Base-by-base conservation (phyloP, 2,113 vertebrate species). In the Xiphophorus couchianus region DNA sequence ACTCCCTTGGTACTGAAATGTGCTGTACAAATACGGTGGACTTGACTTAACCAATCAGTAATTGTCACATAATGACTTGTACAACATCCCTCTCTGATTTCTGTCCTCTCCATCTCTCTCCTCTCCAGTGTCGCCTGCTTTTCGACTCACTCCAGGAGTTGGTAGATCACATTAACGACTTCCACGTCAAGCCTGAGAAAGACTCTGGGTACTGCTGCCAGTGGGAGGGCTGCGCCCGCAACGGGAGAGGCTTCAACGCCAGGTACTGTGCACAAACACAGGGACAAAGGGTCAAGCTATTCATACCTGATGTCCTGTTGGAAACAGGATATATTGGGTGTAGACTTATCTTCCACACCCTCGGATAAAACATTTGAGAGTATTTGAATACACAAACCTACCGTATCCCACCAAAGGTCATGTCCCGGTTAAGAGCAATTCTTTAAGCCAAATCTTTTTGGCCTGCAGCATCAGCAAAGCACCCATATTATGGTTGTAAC, bases 131-230 rank as follows among this genome's bases (percentile, higher is more conserved):
- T 91, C 96, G 97, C 94, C 96, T 97, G 94, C 95, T 96, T 88
- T 98, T 98, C 0, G 95, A 97, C 76, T 95, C 96, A 19, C 92
- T 98, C 87, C 97, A 98, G 94, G 97, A 98, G 82, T 86, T 98
- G 71, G 97, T 98, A 77, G 97, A 99, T 79, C 97, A 99, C 0
- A 97, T 99, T 90, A 98, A 98, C 0, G 97, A 99, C 89, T 96
- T 95, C 80, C 97, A 99, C 0, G 97, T 99, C 69, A 98, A 98
- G 84, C 97, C 97, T 0, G 97, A 99, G 89, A 98, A 97, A 92
- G 97, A 97, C 0, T 95, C 96, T 0, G 97, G 97, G 29, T 99
- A 98, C 91, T 97, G 96, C 90, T 99, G 97, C 84, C 97, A 97
- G 90, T 99, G 97, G 97, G 97, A 98, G 83, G 97, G 97, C 74